A percentile compares a stretch with the other conserved stretches of the same genome.
These are phyloP conservation scores for Anoura caudifer DNA, from an alignment of 2,113 vertebrate genomes.

Conservation along the genomic window DNA sequence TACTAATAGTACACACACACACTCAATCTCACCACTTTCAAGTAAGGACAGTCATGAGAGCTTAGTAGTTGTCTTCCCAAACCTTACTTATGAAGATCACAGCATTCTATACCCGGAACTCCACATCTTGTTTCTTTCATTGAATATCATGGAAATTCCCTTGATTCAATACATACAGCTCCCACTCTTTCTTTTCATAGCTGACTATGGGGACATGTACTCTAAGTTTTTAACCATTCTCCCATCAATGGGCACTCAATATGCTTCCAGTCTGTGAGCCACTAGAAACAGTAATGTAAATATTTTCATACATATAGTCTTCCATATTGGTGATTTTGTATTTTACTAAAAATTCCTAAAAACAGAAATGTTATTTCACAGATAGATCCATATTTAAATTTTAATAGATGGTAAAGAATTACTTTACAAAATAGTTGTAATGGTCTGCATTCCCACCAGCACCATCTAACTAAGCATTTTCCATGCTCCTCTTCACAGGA, in stretches of 20 bases:
- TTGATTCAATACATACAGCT: background rate
- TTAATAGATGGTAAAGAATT: background rate
- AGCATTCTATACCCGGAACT: background rate
- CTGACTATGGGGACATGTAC: background rate
- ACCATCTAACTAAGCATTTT: background rate
- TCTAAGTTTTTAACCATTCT: background rate
- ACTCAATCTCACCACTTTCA: background rate
- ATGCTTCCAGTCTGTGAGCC: background rate
- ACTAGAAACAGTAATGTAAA: background rate
- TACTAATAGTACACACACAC: background rate
- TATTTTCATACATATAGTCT: background rate
- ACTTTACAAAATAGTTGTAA: background rate
- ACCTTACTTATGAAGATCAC: background rate
- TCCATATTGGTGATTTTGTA: background rate
- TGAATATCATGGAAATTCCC: background rate
- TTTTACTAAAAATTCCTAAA: background rate
- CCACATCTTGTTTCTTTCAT: background rate
- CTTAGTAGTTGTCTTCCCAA: background rate
- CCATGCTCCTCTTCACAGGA: background rate
- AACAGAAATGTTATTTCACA: background rate
- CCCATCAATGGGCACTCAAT: background rate
- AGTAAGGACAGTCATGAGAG: background rate
- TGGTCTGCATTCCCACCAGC: background rate
- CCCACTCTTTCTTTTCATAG: background rate
- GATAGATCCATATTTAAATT: background rate